Evolutionary conservation across 2,888 invertebrate species (phyloP).

Genomic region (Perdita meconis): DNA sequence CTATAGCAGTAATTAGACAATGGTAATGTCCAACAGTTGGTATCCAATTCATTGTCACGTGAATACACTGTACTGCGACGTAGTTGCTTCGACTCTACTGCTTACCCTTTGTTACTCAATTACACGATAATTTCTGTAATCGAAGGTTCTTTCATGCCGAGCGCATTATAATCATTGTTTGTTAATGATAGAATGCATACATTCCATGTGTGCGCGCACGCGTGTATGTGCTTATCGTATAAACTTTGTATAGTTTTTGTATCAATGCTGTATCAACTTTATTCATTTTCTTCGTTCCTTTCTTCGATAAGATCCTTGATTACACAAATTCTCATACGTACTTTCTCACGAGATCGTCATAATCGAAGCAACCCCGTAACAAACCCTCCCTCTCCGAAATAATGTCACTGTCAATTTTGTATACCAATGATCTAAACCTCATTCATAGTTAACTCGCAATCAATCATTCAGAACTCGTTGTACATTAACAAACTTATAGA

Average conservation of each 20-base stretch:
- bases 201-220: slow-evolving; percentile 13
- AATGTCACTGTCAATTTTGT: neutral
- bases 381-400: neutral
- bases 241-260: slow-evolving; percentile 18
- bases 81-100: slow-evolving; percentile 78
- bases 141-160: slow-evolving; percentile 4
- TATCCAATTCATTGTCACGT: slow-evolving; percentile 78
- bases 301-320: neutral
- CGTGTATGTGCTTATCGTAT: slow-evolving; percentile 21
- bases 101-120: slow-evolving; percentile 47
- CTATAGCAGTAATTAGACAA: slow-evolving; percentile 82
- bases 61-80: slow-evolving; percentile 72
- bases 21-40: slow-evolving; percentile 84
- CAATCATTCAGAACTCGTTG: slow-evolving; percentile 2
- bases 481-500: neutral
- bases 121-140: slow-evolving; percentile 35
- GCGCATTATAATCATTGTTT: slow-evolving; percentile 7
- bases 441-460: slow-evolving; percentile 16
- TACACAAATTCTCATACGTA: neutral
- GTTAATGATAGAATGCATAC: slow-evolving; percentile 11
- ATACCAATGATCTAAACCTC: neutral
- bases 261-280: neutral
- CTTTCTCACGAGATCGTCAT: slow-evolving; percentile 26
- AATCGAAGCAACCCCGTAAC: slow-evolving; percentile 75
- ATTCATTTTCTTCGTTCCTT: neutral